A percentile compares a stretch with the other conserved stretches of the same genome.
Evolutionary conservation across 2,888 invertebrate genomes (phyloP).

Genomic region (Pristionchus maxplancki): DNA sequence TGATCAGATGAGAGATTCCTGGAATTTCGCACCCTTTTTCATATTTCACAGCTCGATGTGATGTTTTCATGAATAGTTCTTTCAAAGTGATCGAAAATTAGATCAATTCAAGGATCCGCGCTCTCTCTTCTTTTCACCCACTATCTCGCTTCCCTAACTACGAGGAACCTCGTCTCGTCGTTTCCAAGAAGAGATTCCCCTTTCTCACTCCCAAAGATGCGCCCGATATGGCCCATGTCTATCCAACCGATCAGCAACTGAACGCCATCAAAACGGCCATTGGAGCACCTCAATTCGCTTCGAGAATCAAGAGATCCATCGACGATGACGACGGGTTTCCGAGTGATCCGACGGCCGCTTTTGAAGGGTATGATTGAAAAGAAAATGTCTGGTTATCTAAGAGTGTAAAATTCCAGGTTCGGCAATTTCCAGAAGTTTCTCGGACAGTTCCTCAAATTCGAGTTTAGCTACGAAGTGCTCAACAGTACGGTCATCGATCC

Average conservation of each 20-base stretch:
- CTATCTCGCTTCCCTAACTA: no score
- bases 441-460: constrained; percentile 52
- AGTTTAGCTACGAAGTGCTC: constrained; percentile 52
- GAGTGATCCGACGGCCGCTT: constrained; percentile 44
- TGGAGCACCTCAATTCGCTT: constrained; percentile 18
- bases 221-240: constrained; percentile 51
- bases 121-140: no score
- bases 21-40: no score
- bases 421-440: constrained; percentile 48
- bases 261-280: constrained; percentile 48
- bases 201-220: constrained; percentile 47
- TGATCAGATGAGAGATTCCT: constrained; percentile 17
- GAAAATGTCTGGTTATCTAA: background rate
- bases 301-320: constrained; percentile 28
- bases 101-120: no score
- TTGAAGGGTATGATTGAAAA: background rate
- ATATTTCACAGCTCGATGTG: no score
- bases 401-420: constrained; percentile 36
- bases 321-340: constrained; percentile 48
- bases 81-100: background rate
- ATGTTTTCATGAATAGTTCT: background rate
- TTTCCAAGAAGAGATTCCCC: constrained; percentile 51
- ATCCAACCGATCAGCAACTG: constrained; percentile 50
- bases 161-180: constrained; percentile 16
- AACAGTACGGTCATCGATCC: constrained; percentile 51